A percentile compares a stretch with the other conserved stretches of the same genome.
Conservation (phyloP, 2,797 vertebrate genomes). For the Silurus aristotelis region DNA sequence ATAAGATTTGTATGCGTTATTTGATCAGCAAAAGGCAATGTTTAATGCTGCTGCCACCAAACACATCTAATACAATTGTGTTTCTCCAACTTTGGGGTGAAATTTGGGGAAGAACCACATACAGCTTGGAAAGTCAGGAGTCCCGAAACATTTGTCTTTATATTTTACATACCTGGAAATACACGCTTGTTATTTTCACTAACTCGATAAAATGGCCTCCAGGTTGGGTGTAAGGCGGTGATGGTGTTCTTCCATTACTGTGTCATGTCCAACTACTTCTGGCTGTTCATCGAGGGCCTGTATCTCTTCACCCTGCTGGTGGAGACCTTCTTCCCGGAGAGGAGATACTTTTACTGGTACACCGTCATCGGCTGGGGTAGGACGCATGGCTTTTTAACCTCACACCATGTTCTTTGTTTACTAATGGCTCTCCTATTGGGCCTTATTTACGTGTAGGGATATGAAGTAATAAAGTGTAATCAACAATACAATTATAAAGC, state of each 20-base stretch:
- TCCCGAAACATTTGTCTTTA: no score
- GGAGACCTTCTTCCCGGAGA: slow-evolving; percentile 96
- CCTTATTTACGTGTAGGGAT: neutral
- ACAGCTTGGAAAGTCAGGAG: no score
- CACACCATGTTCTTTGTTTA: neutral
- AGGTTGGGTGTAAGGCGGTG: slow-evolving; percentile 93
- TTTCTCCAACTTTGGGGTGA: no score
- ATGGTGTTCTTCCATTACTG: slow-evolving; percentile 99
- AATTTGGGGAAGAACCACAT: no score
- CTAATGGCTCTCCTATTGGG: neutral
- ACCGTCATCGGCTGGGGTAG: slow-evolving; percentile 96
- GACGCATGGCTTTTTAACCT: slow-evolving; percentile 40
- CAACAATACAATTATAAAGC: neutral
- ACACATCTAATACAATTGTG: no score
- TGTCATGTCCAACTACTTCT: slow-evolving; percentile 99
- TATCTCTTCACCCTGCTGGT: slow-evolving; percentile 97
- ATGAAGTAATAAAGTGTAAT: no score
- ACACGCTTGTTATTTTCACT: neutral
- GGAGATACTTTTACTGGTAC: slow-evolving; percentile 98
- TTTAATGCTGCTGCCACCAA: no score
- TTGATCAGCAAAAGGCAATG: no score
- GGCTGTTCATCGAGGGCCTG: slow-evolving; percentile 96
- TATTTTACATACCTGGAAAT: no score
- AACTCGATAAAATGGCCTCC: slow-evolving; percentile 28
- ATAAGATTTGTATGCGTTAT: no score